Conservation (phyloP, 2,113 vertebrate genomes). For the Antechinus stuartii region DNA sequence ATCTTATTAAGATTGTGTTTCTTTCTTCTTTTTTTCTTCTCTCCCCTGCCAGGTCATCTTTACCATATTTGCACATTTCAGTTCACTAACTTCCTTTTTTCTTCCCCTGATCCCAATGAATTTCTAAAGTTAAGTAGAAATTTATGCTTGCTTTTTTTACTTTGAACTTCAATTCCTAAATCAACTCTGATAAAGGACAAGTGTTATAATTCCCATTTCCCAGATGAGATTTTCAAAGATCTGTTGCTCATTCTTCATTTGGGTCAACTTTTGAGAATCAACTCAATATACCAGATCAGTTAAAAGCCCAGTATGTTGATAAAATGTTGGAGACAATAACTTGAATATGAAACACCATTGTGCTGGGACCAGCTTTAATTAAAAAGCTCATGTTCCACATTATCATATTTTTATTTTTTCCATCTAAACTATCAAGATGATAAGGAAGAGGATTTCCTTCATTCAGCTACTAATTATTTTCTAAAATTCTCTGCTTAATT, state of each 20-base stretch:
- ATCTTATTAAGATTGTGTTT: not conserved
- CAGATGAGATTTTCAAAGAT: not conserved
- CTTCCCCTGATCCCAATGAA: not conserved
- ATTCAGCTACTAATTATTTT: constrained; percentile 40
- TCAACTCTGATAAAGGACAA: not conserved
- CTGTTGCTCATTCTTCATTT: not conserved
- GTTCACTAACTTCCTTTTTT: not conserved
- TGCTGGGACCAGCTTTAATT: not conserved
- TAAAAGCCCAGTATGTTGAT: not conserved
- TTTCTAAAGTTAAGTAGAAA: not conserved
- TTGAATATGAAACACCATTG: not conserved
- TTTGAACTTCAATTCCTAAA: not conserved
- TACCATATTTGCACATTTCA: not conserved
- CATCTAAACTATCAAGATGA: not conserved
- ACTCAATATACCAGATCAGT: not conserved
- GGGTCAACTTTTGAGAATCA: not conserved
- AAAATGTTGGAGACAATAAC: not conserved
- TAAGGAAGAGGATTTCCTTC: constrained; percentile 2
- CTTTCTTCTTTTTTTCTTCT: not conserved
- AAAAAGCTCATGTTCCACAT: constrained; percentile 17
- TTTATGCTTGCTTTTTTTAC: not conserved
- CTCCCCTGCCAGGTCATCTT: not conserved
- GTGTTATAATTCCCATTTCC: not conserved
- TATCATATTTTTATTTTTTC: not conserved
- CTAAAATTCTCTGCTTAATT: constrained; percentile 30